Conservation (phyloP, 2,113 vertebrate species). For the Pica pica region DNA sequence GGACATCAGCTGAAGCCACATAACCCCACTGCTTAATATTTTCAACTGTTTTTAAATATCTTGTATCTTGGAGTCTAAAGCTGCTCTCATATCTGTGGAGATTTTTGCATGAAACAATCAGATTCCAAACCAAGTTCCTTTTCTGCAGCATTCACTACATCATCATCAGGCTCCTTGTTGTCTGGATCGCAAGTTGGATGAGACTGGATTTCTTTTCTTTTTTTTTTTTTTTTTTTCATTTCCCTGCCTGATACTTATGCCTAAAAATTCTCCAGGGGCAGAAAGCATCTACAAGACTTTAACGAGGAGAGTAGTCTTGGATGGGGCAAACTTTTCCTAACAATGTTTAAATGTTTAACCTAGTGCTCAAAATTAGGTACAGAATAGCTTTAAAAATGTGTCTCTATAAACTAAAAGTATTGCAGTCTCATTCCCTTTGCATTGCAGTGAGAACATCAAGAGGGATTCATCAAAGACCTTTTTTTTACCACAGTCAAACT, state of each 20-base stretch:
- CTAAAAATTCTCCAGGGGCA: background rate
- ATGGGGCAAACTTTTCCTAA: background rate
- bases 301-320: background rate
- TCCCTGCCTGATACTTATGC: background rate
- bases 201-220: background rate
- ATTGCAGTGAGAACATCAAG: background rate
- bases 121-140: slow-evolving; percentile 21
- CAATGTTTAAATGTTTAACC: background rate
- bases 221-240: background rate
- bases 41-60: background rate
- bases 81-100: background rate
- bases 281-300: background rate
- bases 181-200: slow-evolving; percentile 9
- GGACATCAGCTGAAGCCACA: background rate
- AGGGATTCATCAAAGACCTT: background rate
- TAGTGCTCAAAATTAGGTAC: background rate
- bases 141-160: background rate
- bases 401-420: background rate
- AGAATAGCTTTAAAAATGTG: background rate
- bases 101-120: background rate
- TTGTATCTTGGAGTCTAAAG: background rate
- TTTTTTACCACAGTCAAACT: background rate
- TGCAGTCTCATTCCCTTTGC: background rate
- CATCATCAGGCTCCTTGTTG: slow-evolving; percentile 1
- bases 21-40: background rate